Base-by-base conservation (phyloP, 2,113 vertebrate species). In the Solea solea region DNA sequence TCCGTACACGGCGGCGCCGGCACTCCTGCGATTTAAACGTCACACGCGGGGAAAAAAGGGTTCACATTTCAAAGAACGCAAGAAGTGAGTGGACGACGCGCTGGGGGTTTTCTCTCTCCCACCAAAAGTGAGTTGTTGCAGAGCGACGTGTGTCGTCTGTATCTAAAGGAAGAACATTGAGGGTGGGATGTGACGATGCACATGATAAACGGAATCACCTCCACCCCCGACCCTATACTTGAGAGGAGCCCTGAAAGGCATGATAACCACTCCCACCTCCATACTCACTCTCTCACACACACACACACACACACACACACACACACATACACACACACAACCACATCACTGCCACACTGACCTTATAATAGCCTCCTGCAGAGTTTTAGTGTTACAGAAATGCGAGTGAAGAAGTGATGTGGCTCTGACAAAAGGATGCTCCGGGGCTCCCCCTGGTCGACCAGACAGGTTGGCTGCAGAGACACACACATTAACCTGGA, bases 331-430 rank as follows among this genome's bases (percentile, higher is more conserved):
- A 42, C 28, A 34, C 34, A 42, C 34, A 51, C 62, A 58, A 21
- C 52, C 72, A 62, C 25, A 41, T 82, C 73, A 53, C 76, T 81
- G 80, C 82, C 56, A 39, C 72, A 74, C 95, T 90, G 84, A 98
- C 97, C 98, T 95, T 84, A 97, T 44, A 5, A 96, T 96, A 77
- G 96, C 79, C 74, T 99, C 96, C 1, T 96, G 96, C 69, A 95
- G 92, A 0, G 88, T 59, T 0, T 94, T 93, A 62, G 93, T 90
- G 84, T 84, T 90, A 79, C 77, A 92, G 75, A 99, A 98, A 91
- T 96, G 94, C 0, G 95, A 88, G 74, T 98, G 97, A 79, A 98
- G 94, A 46, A 98, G 93, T 0, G 92, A 82, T 8, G 95, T 85
- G 0, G 96, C 96, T 51, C 93, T 93, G 56, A 97, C 94, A 92